A percentile compares a stretch with the other conserved stretches of the same genome.
Conservation (phyloP, 2,113 vertebrate genomes). For the Pagrus major region DNA sequence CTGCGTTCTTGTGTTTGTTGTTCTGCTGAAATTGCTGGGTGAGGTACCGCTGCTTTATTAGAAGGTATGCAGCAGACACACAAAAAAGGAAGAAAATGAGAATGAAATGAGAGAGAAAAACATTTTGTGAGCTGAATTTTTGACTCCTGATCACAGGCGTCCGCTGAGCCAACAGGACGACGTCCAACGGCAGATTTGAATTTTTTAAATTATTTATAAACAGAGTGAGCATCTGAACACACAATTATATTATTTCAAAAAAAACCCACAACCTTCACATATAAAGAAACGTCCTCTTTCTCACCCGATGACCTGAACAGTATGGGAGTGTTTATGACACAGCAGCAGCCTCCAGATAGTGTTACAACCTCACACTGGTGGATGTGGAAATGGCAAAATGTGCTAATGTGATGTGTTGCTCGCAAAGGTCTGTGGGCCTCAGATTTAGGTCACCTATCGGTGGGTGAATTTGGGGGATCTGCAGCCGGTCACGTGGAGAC, state of each 20-base stretch:
- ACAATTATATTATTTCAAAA: neutral
- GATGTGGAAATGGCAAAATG: neutral
- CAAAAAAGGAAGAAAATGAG: neutral
- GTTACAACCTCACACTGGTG: neutral
- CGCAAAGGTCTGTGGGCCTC: neutral
- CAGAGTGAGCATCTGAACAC: neutral
- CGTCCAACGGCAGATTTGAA: conserved; percentile 21
- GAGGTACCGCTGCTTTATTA: conserved; percentile 21
- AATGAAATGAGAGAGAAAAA: conserved; percentile 7
- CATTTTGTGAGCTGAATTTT: neutral
- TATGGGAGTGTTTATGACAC: neutral
- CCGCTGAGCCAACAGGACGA: conserved; percentile 13
- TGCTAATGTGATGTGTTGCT: conserved; percentile 19
- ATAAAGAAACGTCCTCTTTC: neutral
- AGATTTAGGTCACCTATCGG: neutral
- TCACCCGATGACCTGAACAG: neutral
- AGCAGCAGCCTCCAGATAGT: neutral
- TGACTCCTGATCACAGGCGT: neutral
- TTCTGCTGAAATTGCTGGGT: conserved; percentile 14
- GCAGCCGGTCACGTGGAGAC: too few species aligned
- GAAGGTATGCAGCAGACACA: neutral
- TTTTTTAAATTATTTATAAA: neutral
- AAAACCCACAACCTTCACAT: neutral
- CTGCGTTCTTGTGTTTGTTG: neutral
- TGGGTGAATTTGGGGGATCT: neutral